Evolutionary conservation across 2,797 vertebrate species (phyloP).

Genomic region (Ptychobarbus kaznakovi): DNA sequence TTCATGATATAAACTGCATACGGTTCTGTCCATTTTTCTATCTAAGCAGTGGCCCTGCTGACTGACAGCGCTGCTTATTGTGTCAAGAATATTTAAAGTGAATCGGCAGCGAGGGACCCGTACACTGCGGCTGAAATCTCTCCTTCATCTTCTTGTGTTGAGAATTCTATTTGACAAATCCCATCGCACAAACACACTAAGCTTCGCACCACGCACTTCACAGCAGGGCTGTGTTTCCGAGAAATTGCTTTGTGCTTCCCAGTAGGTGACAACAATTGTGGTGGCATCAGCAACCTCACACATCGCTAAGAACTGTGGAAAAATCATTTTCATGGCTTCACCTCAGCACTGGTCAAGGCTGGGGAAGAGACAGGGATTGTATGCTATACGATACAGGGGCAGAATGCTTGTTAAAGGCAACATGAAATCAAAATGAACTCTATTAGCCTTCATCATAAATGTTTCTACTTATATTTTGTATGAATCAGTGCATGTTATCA

Average conservation of each 20-base stretch:
- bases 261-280: constrained; percentile 40
- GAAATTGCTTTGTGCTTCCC: constrained; percentile 59
- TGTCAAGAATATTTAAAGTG: constrained; percentile 49
- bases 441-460: constrained; percentile 18
- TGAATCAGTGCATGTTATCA: neutral
- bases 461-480: neutral
- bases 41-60: constrained; percentile 1
- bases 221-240: constrained; percentile 42
- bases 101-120: constrained; percentile 20
- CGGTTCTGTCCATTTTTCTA: neutral
- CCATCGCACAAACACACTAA: constrained; percentile 36
- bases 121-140: constrained; percentile 33
- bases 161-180: constrained; percentile 53
- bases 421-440: constrained; percentile 24
- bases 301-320: constrained; percentile 31
- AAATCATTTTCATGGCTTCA: constrained; percentile 21
- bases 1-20: constrained; percentile 6
- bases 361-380: neutral
- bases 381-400: neutral
- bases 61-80: constrained; percentile 42
- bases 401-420: constrained; percentile 2
- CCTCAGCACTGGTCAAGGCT: constrained; percentile 11
- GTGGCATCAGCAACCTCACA: constrained; percentile 34
- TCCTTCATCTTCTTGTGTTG: constrained; percentile 31
- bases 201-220: constrained; percentile 37